These are phyloP conservation scores for Apogon talboti DNA, from an alignment of 2,797 vertebrate species.

Conservation along the genomic window DNA sequence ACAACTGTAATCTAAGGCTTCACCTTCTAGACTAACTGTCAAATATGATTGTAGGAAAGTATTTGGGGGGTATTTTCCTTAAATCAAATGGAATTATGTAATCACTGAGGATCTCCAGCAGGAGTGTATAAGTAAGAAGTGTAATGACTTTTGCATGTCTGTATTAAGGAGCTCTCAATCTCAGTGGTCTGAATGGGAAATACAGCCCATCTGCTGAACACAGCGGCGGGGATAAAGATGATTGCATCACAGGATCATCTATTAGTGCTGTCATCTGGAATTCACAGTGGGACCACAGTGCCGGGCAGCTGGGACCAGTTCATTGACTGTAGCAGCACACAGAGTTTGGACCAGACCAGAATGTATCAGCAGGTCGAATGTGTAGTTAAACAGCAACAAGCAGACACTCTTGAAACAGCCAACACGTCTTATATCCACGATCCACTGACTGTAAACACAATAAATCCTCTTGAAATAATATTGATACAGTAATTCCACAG, in stretches of 20 bases:
- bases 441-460: too few species aligned
- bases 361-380: constrained; percentile 52
- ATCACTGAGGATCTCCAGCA: constrained; percentile 69
- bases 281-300: constrained; percentile 56
- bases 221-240: constrained; percentile 64
- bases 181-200: constrained; percentile 63
- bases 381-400: background rate
- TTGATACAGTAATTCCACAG: too few species aligned
- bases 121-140: constrained; percentile 45
- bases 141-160: constrained; percentile 75
- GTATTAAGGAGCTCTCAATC: constrained; percentile 54
- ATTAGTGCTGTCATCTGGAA: constrained; percentile 74
- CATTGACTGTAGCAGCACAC: constrained; percentile 37
- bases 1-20: constrained; percentile 45
- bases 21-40: constrained; percentile 61
- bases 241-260: constrained; percentile 74
- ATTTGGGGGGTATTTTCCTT: constrained; percentile 53
- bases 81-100: constrained; percentile 70
- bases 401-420: too few species aligned
- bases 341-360: constrained; percentile 26
- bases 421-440: too few species aligned
- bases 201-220: constrained; percentile 65
- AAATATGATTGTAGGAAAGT: constrained; percentile 69
- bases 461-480: too few species aligned
- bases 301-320: constrained; percentile 38